These are phyloP conservation scores for Limnothrissa miodon DNA, from an alignment of 2,113 vertebrate species.

Conservation along the genomic window DNA sequence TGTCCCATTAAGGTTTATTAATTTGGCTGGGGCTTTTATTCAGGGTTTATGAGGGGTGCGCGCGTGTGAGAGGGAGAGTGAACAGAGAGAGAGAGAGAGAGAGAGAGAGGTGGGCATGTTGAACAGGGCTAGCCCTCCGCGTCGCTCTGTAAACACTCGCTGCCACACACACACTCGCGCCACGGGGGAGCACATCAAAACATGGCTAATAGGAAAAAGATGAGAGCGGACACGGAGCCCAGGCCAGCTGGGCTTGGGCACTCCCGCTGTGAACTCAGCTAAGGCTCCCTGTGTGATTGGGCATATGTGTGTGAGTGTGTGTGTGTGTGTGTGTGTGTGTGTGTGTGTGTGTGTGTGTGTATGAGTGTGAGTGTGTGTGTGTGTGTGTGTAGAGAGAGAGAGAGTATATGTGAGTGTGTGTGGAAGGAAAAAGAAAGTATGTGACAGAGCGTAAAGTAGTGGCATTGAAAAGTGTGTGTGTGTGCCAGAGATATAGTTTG, in stretches of 20 bases:
- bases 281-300: neutral
- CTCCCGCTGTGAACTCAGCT: neutral
- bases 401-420: neutral
- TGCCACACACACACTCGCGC: conserved; percentile 40
- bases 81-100: neutral
- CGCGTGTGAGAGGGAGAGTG: neutral
- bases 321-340: neutral
- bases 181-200: conserved; percentile 42
- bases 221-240: conserved; percentile 30
- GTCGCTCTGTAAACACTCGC: conserved; percentile 59
- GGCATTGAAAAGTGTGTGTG: neutral
- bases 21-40: conserved; percentile 65
- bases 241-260: conserved; percentile 22
- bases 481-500: neutral
- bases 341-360: neutral
- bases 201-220: conserved; percentile 41
- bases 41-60: conserved; percentile 49
- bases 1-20: conserved; percentile 62
- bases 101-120: conserved; percentile 36
- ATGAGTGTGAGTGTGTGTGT: neutral
- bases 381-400: neutral
- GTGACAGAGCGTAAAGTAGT: neutral
- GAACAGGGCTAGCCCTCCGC: conserved; percentile 55
- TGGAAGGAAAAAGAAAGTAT: neutral
- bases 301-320: neutral